Evolutionary conservation across 1,140 invertebrate genomes (phyloP).

Genomic region (Procambarus virginalis): DNA sequence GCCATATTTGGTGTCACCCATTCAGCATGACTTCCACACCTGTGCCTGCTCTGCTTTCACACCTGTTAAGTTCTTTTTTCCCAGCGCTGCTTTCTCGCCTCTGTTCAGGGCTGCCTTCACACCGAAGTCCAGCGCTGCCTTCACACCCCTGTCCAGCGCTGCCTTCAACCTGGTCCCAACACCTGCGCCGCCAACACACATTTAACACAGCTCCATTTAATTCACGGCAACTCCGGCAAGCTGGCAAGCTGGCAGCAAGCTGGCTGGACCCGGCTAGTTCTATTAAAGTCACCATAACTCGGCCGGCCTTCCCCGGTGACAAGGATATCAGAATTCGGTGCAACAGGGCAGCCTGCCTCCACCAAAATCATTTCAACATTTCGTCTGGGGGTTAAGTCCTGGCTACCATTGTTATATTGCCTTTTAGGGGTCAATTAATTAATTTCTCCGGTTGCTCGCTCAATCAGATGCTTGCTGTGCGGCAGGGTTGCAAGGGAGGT

Average conservation of each 20-base stretch:
- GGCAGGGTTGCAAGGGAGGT: background rate
- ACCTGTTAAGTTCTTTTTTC: too few relatives aligned
- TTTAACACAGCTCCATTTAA: constrained; percentile 1
- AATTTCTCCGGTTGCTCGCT: constrained; percentile 1
- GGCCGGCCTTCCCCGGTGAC: background rate
- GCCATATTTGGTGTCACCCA: too few relatives aligned
- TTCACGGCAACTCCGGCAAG: background rate
- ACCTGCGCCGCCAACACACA: background rate
- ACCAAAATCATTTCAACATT: constrained; percentile 2
- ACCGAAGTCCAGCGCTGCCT: too few relatives aligned
- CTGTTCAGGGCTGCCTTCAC: too few relatives aligned
- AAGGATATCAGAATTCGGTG: constrained; percentile 9
- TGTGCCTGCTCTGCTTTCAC: too few relatives aligned
- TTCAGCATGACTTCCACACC: too few relatives aligned
- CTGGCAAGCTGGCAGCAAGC: background rate
- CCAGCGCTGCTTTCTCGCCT: too few relatives aligned
- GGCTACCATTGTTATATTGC: background rate
- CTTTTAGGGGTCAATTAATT: constrained; percentile 1
- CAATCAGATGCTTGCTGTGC: background rate
- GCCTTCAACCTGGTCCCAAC: background rate
- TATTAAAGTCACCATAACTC: constrained; percentile 9
- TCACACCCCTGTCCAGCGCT: too few relatives aligned
- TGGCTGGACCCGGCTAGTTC: background rate
- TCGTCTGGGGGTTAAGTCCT: background rate
- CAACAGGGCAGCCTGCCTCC: background rate